Base-by-base conservation (phyloP, 64 coral and sea anemone genomes). In the Pocillopora damicornis region DNA sequence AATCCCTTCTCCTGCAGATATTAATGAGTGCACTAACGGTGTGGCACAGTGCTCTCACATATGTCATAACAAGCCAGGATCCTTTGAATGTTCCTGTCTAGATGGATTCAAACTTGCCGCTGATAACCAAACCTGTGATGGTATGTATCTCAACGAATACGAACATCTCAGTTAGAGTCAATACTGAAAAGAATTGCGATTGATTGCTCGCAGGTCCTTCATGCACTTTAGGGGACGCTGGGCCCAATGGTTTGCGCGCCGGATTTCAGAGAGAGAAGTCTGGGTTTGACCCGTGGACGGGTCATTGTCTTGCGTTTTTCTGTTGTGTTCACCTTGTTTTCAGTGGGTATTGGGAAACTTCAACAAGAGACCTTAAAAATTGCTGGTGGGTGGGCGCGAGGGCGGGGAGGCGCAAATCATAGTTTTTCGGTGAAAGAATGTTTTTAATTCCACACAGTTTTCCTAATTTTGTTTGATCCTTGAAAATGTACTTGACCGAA, bases 41-140 rank as follows among this genome's bases (percentile, higher is more conserved):
- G 65, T 71, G 2, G 81, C 81, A 7, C 18, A 15, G 37, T 85
- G 81, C 56, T 72, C 63, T 57, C 81, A 85, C 5, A 23, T 0
- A 12, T 85, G 81, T 72, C 36, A 14, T 9, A 72, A 85, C 81
- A 57, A 36, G 9, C 81, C 81, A 22, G 81, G 81, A 18, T 72
- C 81, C 13, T 85, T 72, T 71, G 3, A 23, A 15, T 85, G 81
- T 42, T 56, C 64, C n/a, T 85, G 81, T 57, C 13, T 14, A 57
- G 1, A 11, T 11, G 81, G 81, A 57, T 85, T 85, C 64, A 10
- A 72, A 72, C 61, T 85, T 35, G 35, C 17, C n/a, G 2, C 8
- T 37, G 71, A 73, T 65, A 37, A 73, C 11, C 15, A 7, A 22
- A 85, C 81, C 0, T 85, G 81, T 58, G 37, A 85, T 71, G 81